A percentile compares a stretch with the other conserved stretches of the same genome.
phyloP scores from a whole-genome alignment of 2,113 vertebrate genomes.

The Tenrec ecaudatus region DNA sequence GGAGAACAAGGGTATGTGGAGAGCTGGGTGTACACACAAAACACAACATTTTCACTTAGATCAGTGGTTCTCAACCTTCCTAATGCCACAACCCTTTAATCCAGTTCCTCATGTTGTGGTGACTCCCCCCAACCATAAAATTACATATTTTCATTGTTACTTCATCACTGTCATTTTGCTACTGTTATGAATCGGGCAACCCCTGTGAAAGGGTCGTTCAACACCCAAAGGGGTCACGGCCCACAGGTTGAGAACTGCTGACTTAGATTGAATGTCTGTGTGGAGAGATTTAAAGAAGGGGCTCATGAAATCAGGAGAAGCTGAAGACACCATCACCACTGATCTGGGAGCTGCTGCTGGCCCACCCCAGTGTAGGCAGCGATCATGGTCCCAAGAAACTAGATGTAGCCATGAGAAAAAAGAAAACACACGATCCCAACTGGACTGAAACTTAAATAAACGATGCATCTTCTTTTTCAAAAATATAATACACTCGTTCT shows the following conservation, averaged over 20 bases:
- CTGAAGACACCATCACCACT: not conserved
- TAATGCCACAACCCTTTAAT: no score
- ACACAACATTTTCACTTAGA: not conserved
- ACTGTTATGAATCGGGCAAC: no score
- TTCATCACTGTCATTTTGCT: no score
- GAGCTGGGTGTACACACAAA: not conserved
- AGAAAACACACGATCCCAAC: not conserved
- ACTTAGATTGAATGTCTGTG: not conserved
- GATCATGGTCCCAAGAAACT: not conserved
- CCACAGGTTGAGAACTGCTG: not conserved
- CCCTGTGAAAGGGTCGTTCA: no score
- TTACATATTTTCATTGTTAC: no score
- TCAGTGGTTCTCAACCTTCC: no score
- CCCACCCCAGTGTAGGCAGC: not conserved
- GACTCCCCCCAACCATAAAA: no score
- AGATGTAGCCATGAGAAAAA: not conserved
- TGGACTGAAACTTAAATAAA: slow-evolving; percentile 23
- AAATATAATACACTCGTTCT: not conserved
- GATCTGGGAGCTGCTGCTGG: not conserved
- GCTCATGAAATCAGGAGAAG: not conserved
- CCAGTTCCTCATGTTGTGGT: no score
- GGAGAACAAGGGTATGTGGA: not conserved
- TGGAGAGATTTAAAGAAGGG: not conserved
- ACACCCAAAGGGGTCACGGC: no score
- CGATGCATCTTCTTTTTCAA: not conserved